Base-by-base conservation (phyloP, 2,888 invertebrate genomes). In the Patella depressa region DNA sequence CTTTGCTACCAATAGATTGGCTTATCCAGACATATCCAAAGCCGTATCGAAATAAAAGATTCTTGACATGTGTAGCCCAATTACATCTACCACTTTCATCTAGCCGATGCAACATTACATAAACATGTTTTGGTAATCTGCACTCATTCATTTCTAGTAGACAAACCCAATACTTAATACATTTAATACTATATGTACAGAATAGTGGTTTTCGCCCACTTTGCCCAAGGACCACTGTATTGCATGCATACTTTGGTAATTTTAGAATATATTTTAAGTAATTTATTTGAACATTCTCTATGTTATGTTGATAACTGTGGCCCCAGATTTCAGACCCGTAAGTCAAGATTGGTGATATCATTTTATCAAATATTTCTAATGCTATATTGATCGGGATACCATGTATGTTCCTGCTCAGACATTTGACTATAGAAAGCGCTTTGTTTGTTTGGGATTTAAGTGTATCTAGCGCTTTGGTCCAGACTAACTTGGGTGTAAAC, bases 371-470 rank as follows among this genome's bases (percentile, higher is more conserved):
- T 29, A 29, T 29, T 29, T 29, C 29, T 29, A 29, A 29, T 29
- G 29, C 29, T 29, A 29, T 29, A 29, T 29, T 29, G 29, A 29
- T 29, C 29, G 29, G 29, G 29, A 29, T 29, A 29, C 29, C 29
- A 29, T 29, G 29, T 29, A 29, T 29, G 1, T 29, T 29, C 29
- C 29, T 29, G 29, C 29, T 29, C 7, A 59, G 24, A 59, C 29
- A 59, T 17, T 74, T 34, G 59, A 45, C 45, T 34, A 57, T 11
- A 19, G 74, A 12, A n/a, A 74, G 24, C n/a, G 45, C 57, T 29
- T 74, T 59, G n/a, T 82, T 80, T 79, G 57, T 77, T 73, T 73
- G 2, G 53, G 11, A 54, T 53, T 4, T 69, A 70, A 54, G n/a
- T 45, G 15, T 19, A 24, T 53, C 12, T 24, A 14, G 53, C 15